Conservation (phyloP, 2,888 invertebrate species). For the Mantis religiosa region DNA sequence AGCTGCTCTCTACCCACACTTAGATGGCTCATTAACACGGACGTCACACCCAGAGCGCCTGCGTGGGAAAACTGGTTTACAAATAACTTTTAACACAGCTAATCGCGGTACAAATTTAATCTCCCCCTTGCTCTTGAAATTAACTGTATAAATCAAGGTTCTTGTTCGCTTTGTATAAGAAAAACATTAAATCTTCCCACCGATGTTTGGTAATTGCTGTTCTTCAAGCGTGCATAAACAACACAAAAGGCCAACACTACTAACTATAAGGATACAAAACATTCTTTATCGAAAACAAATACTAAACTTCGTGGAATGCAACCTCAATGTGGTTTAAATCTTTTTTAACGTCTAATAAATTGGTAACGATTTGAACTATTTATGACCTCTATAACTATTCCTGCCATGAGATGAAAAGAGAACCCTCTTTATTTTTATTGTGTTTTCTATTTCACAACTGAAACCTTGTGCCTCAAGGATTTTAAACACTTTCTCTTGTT, state of each 20-base stretch:
- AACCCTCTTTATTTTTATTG: no score
- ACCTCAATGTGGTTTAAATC: no score
- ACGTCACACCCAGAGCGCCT: not conserved
- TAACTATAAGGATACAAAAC: no score
- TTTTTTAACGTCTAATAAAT: no score
- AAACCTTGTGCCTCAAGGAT: no score
- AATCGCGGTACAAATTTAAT: not conserved
- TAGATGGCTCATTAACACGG: not conserved
- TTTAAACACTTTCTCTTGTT: no score
- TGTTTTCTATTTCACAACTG: no score
- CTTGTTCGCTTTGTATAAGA: not conserved
- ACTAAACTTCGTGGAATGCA: no score
- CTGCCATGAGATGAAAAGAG: no score
- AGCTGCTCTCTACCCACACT: not conserved
- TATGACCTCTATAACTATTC: no score
- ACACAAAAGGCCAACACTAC: not conserved
- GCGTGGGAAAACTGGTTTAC: not conserved
- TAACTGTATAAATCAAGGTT: not conserved
- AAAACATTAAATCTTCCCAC: not conserved
- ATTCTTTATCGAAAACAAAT: no score
- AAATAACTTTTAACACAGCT: not conserved
- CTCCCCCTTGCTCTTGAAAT: not conserved
- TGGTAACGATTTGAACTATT: no score
- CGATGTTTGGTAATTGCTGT: not conserved
- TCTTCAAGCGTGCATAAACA: not conserved